These are phyloP conservation scores for Elachura formosa DNA, from an alignment of 2,113 vertebrate species.

Conservation along the genomic window DNA sequence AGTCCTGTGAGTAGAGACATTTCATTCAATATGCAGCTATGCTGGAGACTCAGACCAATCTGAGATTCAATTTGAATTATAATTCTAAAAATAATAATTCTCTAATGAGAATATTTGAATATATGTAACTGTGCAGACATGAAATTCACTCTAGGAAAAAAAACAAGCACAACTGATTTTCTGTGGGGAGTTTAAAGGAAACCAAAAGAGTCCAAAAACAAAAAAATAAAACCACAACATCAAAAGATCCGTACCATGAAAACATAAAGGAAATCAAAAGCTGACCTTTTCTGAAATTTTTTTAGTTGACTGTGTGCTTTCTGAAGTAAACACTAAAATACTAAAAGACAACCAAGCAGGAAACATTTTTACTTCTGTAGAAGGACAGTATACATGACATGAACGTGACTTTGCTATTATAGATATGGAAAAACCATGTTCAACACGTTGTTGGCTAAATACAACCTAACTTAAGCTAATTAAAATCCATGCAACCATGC, in stretches of 20 bases:
- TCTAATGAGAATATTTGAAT: slow-evolving; percentile 54
- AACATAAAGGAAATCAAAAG: slow-evolving; percentile 8
- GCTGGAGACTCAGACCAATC: slow-evolving; percentile 61
- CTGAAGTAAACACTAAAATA: background rate
- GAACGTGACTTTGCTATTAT: background rate
- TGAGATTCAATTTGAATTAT: slow-evolving; percentile 52
- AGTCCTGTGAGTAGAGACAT: background rate
- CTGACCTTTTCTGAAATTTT: slow-evolving; percentile 7
- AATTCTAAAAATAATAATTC: slow-evolving; percentile 63
- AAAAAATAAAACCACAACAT: background rate
- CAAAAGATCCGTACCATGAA: background rate
- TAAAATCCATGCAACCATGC: background rate
- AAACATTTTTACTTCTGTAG: background rate
- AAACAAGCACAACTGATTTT: background rate
- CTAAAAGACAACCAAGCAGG: background rate
- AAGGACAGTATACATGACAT: background rate
- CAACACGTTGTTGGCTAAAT: background rate
- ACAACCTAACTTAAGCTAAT: background rate
- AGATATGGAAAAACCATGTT: background rate
- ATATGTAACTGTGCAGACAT: slow-evolving; percentile 1
- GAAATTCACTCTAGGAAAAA: background rate
- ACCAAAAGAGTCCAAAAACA: background rate
- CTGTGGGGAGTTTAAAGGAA: background rate
- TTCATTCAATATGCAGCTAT: slow-evolving; percentile 56
- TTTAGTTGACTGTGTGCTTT: background rate